phyloP scores from a whole-genome alignment of 2,797 vertebrate species.

The Babyrousa celebensis region DNA sequence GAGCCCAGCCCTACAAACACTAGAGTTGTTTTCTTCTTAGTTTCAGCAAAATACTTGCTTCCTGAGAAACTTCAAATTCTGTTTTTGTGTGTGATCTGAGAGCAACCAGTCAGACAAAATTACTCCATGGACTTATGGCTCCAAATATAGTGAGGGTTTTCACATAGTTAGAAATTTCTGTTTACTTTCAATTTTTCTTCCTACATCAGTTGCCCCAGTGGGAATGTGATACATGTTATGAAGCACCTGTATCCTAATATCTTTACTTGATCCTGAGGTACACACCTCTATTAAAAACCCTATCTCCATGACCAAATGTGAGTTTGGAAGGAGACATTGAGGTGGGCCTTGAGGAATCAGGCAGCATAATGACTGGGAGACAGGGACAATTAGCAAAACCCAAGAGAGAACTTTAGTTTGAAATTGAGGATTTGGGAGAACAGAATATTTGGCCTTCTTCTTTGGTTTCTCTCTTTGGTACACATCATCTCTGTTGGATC shows the following conservation, averaged over 20 bases:
- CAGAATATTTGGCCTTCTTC: not conserved
- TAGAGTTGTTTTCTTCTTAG: too few species aligned
- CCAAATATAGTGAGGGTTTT: not conserved
- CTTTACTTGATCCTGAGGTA: too few species aligned
- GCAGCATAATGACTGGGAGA: too few species aligned
- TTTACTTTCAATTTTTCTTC: not conserved
- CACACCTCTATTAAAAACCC: not conserved
- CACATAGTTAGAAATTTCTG: not conserved
- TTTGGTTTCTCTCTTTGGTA: constrained; percentile 31
- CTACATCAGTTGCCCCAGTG: not conserved
- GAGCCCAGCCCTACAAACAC: too few species aligned
- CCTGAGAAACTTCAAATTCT: too few species aligned
- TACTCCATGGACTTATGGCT: not conserved
- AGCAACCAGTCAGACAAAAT: not conserved
- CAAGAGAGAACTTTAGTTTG: not conserved
- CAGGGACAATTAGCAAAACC: not conserved
- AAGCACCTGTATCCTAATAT: too few species aligned
- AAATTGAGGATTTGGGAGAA: not conserved
- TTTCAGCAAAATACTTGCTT: too few species aligned
- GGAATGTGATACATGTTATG: too few species aligned
- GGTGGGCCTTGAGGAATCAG: too few species aligned
- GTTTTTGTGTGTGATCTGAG: too few species aligned
- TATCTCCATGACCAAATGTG: too few species aligned
- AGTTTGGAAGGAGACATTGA: too few species aligned
- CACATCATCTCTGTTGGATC: not conserved